phyloP scores from a whole-genome alignment of 2,797 vertebrate species.

The Thunnus albacares region DNA sequence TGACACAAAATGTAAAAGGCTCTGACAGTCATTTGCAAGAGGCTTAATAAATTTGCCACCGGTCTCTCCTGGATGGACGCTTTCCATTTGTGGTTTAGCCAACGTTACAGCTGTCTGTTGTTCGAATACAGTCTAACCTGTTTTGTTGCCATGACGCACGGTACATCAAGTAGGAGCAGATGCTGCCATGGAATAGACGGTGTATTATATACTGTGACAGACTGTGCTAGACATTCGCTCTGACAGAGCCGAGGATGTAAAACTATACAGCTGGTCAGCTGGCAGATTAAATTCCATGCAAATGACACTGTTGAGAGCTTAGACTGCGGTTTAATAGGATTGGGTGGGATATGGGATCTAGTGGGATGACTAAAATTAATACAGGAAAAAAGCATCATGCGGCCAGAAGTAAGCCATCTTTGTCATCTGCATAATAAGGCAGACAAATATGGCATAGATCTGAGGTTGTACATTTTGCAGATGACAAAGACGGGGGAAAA shows the following conservation, averaged over 20 bases:
- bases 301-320: slow-evolving; percentile 58
- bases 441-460: background rate
- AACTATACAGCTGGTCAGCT: slow-evolving; percentile 55
- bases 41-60: background rate
- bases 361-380: slow-evolving; percentile 47
- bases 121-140: background rate
- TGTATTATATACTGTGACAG: slow-evolving; percentile 26
- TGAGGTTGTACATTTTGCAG: background rate
- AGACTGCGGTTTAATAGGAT: slow-evolving; percentile 66
- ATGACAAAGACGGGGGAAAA: background rate
- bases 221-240: slow-evolving; percentile 25
- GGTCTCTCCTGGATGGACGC: background rate
- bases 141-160: background rate
- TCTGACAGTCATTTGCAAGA: background rate
- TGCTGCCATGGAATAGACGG: slow-evolving; percentile 4
- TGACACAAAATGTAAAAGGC: background rate
- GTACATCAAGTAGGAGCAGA: slow-evolving; percentile 10
- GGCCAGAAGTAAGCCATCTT: slow-evolving; percentile 22
- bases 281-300: slow-evolving; percentile 53
- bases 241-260: slow-evolving; percentile 28
- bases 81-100: background rate
- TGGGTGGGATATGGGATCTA: slow-evolving; percentile 52
- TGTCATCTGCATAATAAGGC: slow-evolving; percentile 23
- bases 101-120: background rate
- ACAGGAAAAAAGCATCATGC: slow-evolving; percentile 17